Evolutionary conservation across 2,888 invertebrate genomes (phyloP).

Genomic region (Pterobdella sp.): DNA sequence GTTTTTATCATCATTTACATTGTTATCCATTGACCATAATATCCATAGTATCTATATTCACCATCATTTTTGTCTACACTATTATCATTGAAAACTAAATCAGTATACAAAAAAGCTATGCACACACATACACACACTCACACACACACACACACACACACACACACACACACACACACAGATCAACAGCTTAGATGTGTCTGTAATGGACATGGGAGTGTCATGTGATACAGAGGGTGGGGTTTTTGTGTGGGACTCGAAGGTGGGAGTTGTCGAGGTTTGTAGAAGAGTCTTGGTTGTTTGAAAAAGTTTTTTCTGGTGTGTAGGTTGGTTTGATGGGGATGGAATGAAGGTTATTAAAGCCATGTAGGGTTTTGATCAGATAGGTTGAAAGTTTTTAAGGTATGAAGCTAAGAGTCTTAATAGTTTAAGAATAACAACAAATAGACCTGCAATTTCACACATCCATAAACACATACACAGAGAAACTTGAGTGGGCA

Average conservation of each 20-base stretch:
- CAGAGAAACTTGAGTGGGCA: constrained; percentile 59
- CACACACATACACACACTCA: not conserved
- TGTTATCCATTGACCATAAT: not conserved
- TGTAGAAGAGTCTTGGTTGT: constrained; percentile 33
- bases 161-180: constrained; percentile 18
- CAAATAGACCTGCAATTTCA: no score
- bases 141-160: constrained; percentile 7
- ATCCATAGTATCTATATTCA: not conserved
- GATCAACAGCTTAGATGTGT: constrained; percentile 59
- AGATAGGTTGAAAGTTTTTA: no score
- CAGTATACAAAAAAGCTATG: not conserved
- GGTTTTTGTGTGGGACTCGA: constrained; percentile 61
- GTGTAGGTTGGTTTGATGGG: not conserved
- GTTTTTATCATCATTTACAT: not conserved
- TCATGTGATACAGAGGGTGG: constrained; percentile 60
- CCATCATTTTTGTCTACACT: not conserved
- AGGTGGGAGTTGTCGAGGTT: constrained; percentile 57
- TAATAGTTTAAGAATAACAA: no score
- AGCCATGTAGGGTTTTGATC: not conserved
- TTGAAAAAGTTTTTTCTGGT: not conserved
- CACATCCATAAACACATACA: not conserved
- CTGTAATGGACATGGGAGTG: constrained; percentile 58
- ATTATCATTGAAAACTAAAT: not conserved
- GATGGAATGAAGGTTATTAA: not conserved
- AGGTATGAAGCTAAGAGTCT: no score